Evolutionary conservation across 2,888 invertebrate genomes (phyloP), one percentile per base, ranked within the genome.

Genomic region (Lordiphosa fenestrarum): DNA sequence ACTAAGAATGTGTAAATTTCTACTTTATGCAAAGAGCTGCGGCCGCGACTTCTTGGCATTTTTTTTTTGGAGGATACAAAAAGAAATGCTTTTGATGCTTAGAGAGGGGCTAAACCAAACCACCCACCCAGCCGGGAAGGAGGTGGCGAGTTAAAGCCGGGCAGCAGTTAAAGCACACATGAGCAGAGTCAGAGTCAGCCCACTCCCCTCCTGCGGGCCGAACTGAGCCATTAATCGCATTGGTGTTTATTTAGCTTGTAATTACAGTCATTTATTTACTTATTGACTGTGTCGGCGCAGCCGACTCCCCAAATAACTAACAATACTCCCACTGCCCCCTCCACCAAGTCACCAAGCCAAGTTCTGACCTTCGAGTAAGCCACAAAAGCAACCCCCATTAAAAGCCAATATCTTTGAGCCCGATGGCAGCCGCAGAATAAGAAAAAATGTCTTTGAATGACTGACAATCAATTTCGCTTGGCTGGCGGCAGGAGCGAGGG

Each of bases 401-500:
- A 84, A 77, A 74, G 84, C 82, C 78, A 78, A 78, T 84, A 78
- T 77, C 84, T 82, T 67, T 59, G 73, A 58, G 66, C 71, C 58
- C 48, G 30, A 30, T 53, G 50, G 53, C 49, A 62, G 71, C 62
- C 57, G 53, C 59, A 50, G 51, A 83, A 83, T 85, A 72, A 77
- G 81, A 84, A 87, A 86, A 88, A 88, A 85, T 87, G 85, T 87
- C 86, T 86, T 86, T 85, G 86, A 85, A 87, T 86, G 87, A 85
- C 87, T 83, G 77, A 86, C 87, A 87, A 87, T 87, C 87, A 86
- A 87, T 87, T 87, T 87, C 71, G 74, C 71, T 69, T 82, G 78
- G 53, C 70, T 66, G 54, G 37, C 46, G 33, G 33, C 12, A 15
- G 36, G 7, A 6, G 53, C 4, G 2, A 15, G 6, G 10, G 21